Conservation (phyloP, 2,888 invertebrate species). For the Psylliodes chrysocephalus region DNA sequence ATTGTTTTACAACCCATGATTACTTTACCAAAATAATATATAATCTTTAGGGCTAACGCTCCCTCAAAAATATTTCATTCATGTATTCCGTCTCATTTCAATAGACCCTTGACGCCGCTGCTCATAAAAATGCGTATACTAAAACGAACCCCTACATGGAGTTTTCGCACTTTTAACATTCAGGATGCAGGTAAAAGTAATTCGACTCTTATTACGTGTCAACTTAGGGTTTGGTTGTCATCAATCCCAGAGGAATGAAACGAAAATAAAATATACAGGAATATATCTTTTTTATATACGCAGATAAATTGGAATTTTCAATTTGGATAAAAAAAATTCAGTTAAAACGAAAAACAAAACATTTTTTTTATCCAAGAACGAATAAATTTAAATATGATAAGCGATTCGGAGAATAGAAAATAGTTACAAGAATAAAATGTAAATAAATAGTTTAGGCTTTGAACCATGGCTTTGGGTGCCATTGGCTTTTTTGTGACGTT, state of each 20-base stretch:
- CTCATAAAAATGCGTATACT: conserved; percentile 16
- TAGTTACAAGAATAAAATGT: too few relatives aligned
- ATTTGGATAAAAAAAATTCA: conserved; percentile 3
- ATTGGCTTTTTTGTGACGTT: too few relatives aligned
- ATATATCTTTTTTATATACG: conserved; percentile 14
- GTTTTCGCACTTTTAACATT: conserved; percentile 10
- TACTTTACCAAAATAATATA: too few relatives aligned
- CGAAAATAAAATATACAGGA: background rate
- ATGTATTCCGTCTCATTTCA: background rate
- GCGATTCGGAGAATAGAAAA: too few relatives aligned
- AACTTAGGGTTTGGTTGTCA: conserved; percentile 8
- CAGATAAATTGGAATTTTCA: conserved; percentile 4
- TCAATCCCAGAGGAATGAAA: background rate
- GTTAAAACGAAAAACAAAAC: background rate
- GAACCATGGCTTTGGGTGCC: too few relatives aligned
- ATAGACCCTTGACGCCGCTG: conserved; percentile 6
- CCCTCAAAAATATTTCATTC: background rate
- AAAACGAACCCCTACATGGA: conserved; percentile 16
- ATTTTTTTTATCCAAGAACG: background rate
- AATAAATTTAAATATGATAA: too few relatives aligned
- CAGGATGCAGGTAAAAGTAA: conserved; percentile 16
- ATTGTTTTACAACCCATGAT: too few relatives aligned
- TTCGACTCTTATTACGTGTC: conserved; percentile 16
- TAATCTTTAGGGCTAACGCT: too few relatives aligned
- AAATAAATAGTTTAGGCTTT: too few relatives aligned